Percentiles rank a stretch among this genome's conserved stretches.
Evolutionary conservation across 2,888 invertebrate genomes (phyloP).

Genomic region (Barypeithes pellucidus): DNA sequence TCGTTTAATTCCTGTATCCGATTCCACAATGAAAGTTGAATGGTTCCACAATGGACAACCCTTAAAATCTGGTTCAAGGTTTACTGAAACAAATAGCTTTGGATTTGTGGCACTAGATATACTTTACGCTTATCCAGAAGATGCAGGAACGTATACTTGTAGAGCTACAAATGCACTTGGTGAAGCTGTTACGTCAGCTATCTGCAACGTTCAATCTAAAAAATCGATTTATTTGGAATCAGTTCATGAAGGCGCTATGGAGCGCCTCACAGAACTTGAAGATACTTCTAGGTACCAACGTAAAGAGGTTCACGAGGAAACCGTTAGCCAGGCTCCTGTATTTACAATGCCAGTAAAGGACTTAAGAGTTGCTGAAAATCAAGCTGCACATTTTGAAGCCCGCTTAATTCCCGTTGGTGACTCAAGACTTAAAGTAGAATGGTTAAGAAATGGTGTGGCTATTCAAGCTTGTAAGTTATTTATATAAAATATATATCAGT

Average conservation of each 20-base stretch:
- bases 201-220: slow-evolving; percentile 85
- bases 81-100: slow-evolving; percentile 96
- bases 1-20: slow-evolving; percentile 93
- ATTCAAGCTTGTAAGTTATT: slow-evolving; percentile 87
- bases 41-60: slow-evolving; percentile 96
- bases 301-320: slow-evolving; percentile 83
- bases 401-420: slow-evolving; percentile 95
- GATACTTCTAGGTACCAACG: slow-evolving; percentile 84
- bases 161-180: slow-evolving; percentile 93
- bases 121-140: slow-evolving; percentile 95
- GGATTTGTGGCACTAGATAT: slow-evolving; percentile 98
- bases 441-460: slow-evolving; percentile 93
- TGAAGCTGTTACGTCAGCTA: slow-evolving; percentile 93
- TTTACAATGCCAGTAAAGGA: slow-evolving; percentile 94
- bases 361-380: slow-evolving; percentile 89
- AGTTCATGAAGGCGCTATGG: slow-evolving; percentile 89
- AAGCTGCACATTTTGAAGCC: slow-evolving; percentile 95
- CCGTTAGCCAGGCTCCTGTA: slow-evolving; percentile 89
- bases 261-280: slow-evolving; percentile 87
- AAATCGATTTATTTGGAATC: slow-evolving; percentile 91
- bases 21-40: slow-evolving; percentile 93
- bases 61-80: slow-evolving; percentile 93
- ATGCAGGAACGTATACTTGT: slow-evolving; percentile 96
- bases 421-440: slow-evolving; percentile 92
- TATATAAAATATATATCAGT: background rate